Conservation (phyloP, 2,888 invertebrate species). For the Eledone cirrhosa region DNA sequence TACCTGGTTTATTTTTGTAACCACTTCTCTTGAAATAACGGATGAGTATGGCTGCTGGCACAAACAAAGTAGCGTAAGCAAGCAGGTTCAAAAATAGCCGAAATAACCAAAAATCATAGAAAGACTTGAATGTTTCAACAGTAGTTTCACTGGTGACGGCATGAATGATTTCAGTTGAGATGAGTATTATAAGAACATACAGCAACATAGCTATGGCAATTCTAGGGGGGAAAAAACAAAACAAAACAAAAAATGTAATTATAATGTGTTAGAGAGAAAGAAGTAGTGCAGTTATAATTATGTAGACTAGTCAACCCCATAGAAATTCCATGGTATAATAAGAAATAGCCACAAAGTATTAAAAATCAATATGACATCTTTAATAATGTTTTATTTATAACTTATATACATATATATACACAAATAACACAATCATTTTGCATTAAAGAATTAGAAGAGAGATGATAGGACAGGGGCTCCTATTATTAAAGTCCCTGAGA, state of each 20-base stretch:
- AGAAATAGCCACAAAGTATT: no score
- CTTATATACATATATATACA: no score
- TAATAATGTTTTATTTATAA: no score
- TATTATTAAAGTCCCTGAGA: no score
- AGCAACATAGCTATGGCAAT: background rate
- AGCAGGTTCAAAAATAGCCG: constrained; percentile 82
- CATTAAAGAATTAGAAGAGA: no score
- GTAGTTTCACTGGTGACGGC: constrained; percentile 5
- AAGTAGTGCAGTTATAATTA: no score
- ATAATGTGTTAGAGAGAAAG: no score
- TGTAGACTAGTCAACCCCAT: no score
- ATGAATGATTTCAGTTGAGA: constrained; percentile 16
- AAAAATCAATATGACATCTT: no score
- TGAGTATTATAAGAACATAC: constrained; percentile 3
- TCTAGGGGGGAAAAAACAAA: background rate
- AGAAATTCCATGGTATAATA: no score
- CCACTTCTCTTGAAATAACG: constrained; percentile 81
- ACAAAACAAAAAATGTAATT: background rate
- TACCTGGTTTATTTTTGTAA: constrained; percentile 78
- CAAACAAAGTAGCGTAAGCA: constrained; percentile 87
- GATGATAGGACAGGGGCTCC: no score
- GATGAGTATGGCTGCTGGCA: constrained; percentile 85
- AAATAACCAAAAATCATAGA: constrained; percentile 75
- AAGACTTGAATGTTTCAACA: constrained; percentile 28
- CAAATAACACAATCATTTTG: no score